phyloP scores from a whole-genome alignment of 2,797 vertebrate genomes.

The Leuciscus waleckii region DNA sequence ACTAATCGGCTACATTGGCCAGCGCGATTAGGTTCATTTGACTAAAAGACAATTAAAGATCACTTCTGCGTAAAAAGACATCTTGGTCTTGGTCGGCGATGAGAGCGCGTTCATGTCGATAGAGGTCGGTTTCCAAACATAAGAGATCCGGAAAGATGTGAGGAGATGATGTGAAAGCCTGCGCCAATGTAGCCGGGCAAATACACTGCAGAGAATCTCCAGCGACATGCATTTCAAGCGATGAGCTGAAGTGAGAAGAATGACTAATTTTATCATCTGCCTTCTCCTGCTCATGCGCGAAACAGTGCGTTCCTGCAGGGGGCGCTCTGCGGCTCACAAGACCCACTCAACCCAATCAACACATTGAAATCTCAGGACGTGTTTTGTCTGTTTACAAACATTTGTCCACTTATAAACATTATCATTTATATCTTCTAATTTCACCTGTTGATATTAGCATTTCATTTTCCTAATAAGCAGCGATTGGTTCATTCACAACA shows the following conservation, averaged over 20 bases:
- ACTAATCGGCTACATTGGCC: slow-evolving; percentile 52
- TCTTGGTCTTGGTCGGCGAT: slow-evolving; percentile 1
- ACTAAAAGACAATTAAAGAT: slow-evolving; percentile 29
- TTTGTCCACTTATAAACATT: background rate
- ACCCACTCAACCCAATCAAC: accelerated
- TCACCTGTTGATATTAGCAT: background rate
- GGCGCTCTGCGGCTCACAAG: slow-evolving; percentile 19
- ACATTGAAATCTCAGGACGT: background rate
- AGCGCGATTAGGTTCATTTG: slow-evolving; percentile 19
- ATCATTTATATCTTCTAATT: background rate
- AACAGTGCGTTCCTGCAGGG: accelerated
- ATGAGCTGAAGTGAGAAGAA: slow-evolving; percentile 22
- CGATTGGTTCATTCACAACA: background rate
- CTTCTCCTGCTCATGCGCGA: background rate
- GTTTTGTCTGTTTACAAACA: background rate
- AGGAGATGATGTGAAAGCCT: slow-evolving; percentile 55
- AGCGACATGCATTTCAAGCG: slow-evolving; percentile 58
- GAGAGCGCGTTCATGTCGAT: slow-evolving; percentile 16
- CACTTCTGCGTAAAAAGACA: slow-evolving; percentile 12
- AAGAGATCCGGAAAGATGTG: background rate
- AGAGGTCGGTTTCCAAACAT: slow-evolving; percentile 14
- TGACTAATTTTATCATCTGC: background rate
- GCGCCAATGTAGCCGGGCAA: slow-evolving; percentile 65
- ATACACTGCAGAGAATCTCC: slow-evolving; percentile 72
- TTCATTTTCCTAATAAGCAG: background rate